Evolutionary conservation across 2,113 vertebrate species (phyloP).

Genomic region (Camelus bactrianus): DNA sequence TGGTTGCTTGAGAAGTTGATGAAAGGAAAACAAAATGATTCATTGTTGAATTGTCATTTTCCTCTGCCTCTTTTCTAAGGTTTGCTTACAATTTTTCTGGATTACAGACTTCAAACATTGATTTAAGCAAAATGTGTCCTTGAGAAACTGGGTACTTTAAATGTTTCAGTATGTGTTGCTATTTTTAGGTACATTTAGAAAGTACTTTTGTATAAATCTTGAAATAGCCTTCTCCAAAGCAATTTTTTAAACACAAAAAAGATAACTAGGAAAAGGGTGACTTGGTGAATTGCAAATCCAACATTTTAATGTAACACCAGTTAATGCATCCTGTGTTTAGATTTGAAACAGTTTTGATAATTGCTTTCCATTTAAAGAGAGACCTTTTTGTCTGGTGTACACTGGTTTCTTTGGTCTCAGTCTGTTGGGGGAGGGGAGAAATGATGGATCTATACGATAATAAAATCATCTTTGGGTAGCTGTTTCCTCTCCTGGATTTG

Average conservation of each 20-base stretch:
- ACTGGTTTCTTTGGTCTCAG: conserved; percentile 70
- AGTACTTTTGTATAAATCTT: conserved; percentile 70
- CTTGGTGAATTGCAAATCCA: conserved; percentile 51
- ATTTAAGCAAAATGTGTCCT: conserved; percentile 77
- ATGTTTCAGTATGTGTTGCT: conserved; percentile 79
- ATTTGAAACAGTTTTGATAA: conserved; percentile 41
- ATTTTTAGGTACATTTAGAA: conserved; percentile 71
- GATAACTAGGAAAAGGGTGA: conserved; percentile 55
- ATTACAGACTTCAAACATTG: conserved; percentile 79
- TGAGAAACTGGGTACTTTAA: conserved; percentile 75
- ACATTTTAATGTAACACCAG: background rate
- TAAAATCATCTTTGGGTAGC: conserved; percentile 80
- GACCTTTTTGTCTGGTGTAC: conserved; percentile 66
- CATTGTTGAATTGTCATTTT: conserved; percentile 86
- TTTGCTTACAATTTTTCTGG: conserved; percentile 83
- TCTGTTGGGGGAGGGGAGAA: conserved; percentile 75
- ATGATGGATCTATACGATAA: conserved; percentile 71
- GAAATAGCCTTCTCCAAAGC: conserved; percentile 57
- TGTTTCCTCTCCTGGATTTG: conserved; percentile 57
- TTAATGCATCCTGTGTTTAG: background rate
- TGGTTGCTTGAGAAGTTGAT: conserved; percentile 82
- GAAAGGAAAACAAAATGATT: conserved; percentile 86
- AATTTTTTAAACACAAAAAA: conserved; percentile 51
- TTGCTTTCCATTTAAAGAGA: conserved; percentile 68
- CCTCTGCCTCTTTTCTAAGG: conserved; percentile 80